Conservation (phyloP, 2,888 invertebrate species). For the Arge pagana region DNA sequence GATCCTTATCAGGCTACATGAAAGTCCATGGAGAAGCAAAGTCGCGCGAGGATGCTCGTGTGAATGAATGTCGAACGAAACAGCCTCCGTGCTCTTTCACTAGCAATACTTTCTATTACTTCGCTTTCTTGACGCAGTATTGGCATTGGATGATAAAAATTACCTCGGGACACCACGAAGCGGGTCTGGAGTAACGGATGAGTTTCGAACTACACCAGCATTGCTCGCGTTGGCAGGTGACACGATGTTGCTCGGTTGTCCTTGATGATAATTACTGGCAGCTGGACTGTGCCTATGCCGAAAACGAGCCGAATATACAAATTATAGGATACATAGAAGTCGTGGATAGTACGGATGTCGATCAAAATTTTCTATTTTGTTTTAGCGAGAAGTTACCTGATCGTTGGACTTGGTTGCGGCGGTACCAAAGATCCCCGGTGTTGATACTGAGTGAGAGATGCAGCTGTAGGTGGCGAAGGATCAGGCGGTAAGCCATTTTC, state of each 20-base stretch:
- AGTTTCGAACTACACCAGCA: conserved; percentile 54
- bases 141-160: too few species aligned
- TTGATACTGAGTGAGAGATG: conserved; percentile 51
- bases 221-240: conserved; percentile 49
- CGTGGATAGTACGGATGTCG: too few species aligned
- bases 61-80: too few species aligned
- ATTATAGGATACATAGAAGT: too few species aligned
- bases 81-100: too few species aligned
- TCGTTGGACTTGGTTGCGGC: conserved; percentile 57
- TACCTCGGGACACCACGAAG: conserved; percentile 47
- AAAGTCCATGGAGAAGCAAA: too few species aligned
- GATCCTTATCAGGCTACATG: too few species aligned
- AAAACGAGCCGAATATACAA: too few species aligned
- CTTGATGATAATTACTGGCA: conserved; percentile 50
- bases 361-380: too few species aligned
- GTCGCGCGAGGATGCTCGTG: too few species aligned
- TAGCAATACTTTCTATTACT: too few species aligned
- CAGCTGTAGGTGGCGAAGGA: conserved; percentile 53
- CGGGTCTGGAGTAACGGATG: conserved; percentile 53
- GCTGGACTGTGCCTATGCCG: conserved; percentile 51
- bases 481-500: conserved; percentile 63
- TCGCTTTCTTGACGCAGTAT: too few species aligned
- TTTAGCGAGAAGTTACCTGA: conserved; percentile 53
- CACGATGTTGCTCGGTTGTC: conserved; percentile 51
- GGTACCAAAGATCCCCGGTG: conserved; percentile 53